Conservation (phyloP, 2,888 invertebrate genomes). For the Phengaris arion region DNA sequence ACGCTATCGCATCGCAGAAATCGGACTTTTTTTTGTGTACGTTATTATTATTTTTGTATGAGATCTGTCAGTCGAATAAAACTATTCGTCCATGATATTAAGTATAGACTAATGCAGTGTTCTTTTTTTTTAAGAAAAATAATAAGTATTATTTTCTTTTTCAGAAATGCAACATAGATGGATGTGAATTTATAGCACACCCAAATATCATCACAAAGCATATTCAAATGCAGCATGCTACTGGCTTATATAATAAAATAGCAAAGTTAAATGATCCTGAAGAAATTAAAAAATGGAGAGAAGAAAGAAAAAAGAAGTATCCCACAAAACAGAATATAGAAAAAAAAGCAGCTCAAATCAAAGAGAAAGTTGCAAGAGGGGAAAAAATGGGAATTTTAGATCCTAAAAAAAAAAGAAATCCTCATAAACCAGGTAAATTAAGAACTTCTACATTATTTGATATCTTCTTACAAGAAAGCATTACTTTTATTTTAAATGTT, state of each 20-base stretch:
- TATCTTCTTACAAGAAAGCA: no score
- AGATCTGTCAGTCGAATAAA: no score
- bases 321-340: conserved; percentile 86
- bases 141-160: conserved; percentile 38
- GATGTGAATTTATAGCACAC: conserved; percentile 89
- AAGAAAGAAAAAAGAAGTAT: conserved; percentile 88
- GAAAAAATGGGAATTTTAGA: conserved; percentile 82
- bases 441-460: neutral
- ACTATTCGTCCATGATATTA: no score
- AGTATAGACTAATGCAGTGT: no score
- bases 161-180: conserved; percentile 87
- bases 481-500: no score
- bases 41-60: no score
- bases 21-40: no score
- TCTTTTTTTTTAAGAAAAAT: neutral
- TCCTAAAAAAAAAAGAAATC: conserved; percentile 44
- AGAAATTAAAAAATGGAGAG: conserved; percentile 91
- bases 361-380: conserved; percentile 86
- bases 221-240: conserved; percentile 88
- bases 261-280: conserved; percentile 87
- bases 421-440: conserved; percentile 21
- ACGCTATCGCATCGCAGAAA: no score
- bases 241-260: conserved; percentile 90
- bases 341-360: conserved; percentile 80
- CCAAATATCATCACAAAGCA: conserved; percentile 89